Evolutionary conservation across 2,797 vertebrate genomes (phyloP).

Genomic region (Pseudocheirus occidentalis): DNA sequence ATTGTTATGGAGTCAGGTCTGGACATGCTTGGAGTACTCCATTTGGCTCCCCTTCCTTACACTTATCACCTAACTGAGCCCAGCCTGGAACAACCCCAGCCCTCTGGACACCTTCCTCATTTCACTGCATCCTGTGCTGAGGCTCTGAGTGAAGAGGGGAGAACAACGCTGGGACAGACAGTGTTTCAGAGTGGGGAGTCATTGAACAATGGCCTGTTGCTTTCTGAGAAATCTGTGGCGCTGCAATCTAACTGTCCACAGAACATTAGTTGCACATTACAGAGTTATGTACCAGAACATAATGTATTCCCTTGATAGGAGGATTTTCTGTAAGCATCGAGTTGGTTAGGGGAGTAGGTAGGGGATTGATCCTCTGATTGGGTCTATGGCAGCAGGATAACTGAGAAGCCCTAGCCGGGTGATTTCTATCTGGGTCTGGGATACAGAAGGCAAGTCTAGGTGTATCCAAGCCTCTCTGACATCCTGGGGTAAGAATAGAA

Average conservation of each 20-base stretch:
- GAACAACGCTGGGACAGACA: too few species aligned
- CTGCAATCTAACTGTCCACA: conserved; percentile 57
- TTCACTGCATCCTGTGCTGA: not conserved
- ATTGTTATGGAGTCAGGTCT: not conserved
- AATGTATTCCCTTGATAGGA: not conserved
- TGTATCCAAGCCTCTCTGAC: not conserved
- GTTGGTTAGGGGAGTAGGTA: not conserved
- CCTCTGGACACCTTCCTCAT: fast-evolving
- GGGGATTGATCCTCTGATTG: not conserved
- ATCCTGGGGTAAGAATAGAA: not conserved
- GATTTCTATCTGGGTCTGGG: not conserved
- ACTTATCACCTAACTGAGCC: not conserved
- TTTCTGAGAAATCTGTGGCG: not conserved
- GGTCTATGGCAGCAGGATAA: not conserved
- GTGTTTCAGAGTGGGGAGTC: fast-evolving
- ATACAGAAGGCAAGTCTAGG: not conserved
- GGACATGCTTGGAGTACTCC: not conserved
- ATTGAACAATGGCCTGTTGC: fast-evolving
- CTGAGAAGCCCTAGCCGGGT: not conserved
- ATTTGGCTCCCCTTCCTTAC: not conserved
- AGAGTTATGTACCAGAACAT: conserved; percentile 44
- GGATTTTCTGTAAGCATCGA: not conserved
- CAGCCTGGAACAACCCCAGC: not conserved
- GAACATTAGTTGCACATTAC: conserved; percentile 70
- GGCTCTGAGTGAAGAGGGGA: not conserved